These are phyloP conservation scores for Myrmophylax atrothorax DNA, from an alignment of 2,113 vertebrate species.

Conservation along the genomic window DNA sequence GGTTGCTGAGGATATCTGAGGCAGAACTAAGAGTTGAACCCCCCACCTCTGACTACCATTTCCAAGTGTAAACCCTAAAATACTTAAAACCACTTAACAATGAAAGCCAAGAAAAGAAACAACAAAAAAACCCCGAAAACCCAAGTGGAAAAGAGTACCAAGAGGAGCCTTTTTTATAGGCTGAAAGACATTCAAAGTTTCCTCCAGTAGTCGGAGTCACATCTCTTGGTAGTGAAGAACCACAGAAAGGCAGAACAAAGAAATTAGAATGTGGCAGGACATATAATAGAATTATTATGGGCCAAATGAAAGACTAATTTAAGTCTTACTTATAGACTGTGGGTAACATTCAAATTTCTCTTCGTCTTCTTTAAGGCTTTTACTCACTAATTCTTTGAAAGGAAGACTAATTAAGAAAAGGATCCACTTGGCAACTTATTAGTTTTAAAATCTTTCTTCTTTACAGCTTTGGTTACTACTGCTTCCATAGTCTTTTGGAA, in stretches of 20 bases:
- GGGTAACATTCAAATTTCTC: constrained; percentile 32
- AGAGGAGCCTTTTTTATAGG: background rate
- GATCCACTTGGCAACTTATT: constrained; percentile 44
- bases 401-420: constrained; percentile 58
- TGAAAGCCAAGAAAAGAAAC: background rate
- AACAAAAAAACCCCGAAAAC: background rate
- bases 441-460: constrained; percentile 53
- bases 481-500: constrained; percentile 15
- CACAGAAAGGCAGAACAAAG: background rate
- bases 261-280: background rate
- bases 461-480: constrained; percentile 44
- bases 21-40: background rate
- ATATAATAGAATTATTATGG: background rate
- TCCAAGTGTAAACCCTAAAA: background rate
- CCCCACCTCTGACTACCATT: background rate
- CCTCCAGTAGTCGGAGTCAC: background rate
- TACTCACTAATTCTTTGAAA: constrained; percentile 30
- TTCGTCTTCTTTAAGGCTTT: constrained; percentile 40
- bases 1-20: background rate
- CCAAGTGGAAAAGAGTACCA: background rate
- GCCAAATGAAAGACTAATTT: constrained; percentile 38
- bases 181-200: background rate
- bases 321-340: constrained; percentile 23
- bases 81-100: background rate
- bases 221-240: background rate